phyloP scores from a whole-genome alignment of 2,888 invertebrate species.

The Abrostola tripartita region DNA sequence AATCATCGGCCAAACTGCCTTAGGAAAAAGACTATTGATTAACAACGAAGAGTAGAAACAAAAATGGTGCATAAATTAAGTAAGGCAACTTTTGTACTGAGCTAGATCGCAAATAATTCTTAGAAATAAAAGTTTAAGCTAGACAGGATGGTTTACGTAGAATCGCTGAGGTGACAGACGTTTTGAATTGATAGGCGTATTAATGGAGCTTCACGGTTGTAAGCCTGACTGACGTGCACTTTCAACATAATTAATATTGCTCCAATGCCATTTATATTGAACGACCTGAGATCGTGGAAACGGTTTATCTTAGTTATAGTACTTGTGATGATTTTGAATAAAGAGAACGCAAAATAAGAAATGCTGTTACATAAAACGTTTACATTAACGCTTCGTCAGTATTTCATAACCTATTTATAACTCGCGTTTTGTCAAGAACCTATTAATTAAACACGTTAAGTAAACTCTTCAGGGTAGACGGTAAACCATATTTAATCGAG shows the following conservation, averaged over 20 bases:
- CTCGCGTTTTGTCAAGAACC: background rate
- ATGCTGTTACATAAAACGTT: too few relatives aligned
- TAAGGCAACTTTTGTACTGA: constrained; percentile 5
- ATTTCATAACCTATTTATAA: too few relatives aligned
- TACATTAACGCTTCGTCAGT: too few relatives aligned
- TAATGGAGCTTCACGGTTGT: constrained; percentile 63
- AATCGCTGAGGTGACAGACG: constrained; percentile 40
- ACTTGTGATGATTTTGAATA: background rate
- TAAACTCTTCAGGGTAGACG: background rate
- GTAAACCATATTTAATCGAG: background rate
- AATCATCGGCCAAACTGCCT: too few relatives aligned
- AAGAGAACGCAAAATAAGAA: background rate
- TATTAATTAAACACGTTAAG: background rate
- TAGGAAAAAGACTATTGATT: too few relatives aligned
- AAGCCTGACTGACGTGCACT: constrained; percentile 59
- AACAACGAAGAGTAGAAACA: background rate
- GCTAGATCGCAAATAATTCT: constrained; percentile 5
- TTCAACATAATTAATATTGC: constrained; percentile 64
- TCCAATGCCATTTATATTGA: constrained; percentile 51
- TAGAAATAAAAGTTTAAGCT: constrained; percentile 13
- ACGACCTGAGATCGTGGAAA: constrained; percentile 48
- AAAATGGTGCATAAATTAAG: constrained; percentile 9
- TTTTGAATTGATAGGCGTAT: constrained; percentile 62
- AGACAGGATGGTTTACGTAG: constrained; percentile 16
- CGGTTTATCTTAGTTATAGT: constrained; percentile 4